Evolutionary conservation across 2,888 invertebrate genomes (phyloP), one percentile per base, ranked within the genome.

Genomic region (Asteroscopus sphinx): DNA sequence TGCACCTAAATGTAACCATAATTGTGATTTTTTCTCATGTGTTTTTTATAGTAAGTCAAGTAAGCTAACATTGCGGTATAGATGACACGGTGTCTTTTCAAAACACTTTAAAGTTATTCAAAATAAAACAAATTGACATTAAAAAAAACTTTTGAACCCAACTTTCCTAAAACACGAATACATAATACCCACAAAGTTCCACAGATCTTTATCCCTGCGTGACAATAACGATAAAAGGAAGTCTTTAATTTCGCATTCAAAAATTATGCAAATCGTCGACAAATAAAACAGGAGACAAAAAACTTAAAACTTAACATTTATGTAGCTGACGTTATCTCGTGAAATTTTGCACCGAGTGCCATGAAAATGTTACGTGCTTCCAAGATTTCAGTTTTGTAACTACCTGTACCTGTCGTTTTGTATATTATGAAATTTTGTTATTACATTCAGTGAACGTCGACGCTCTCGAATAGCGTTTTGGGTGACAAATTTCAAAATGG

Each of bases 311-410:
- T 78, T 76, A 77, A 76, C 77, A 73, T 67, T 68, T 63, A 75
- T 82, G 78, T 78, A 74, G 73, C 66, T 75, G 74, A 80, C 72
- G 73, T 78, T 83, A 81, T 80, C 81, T 81, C 46, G 74, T 73
- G 79, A 82, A 83, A 81, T 83, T 83, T 82, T 80, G 76, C 79
- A 77, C 65, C 70, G 72, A 61, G 74, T 63, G 76, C 78, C 63
- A 79, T 85, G 79, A 81, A 82, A 85, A 81, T 69, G 77, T 84
- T 82, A 85, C 86, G 86, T 87, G 86, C 73, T 74, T 70, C 68
- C 66, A 79, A 80, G 79, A 79, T 78, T 80, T 78, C 76, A 78
- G 77, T 80, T 85, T 79, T 81, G 79, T 82, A 81, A 86, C 81
- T 77, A 80, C 73, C 70, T 70, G 73, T 74, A 76, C 73, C 73